These are phyloP conservation scores for Venustaconcha ellipsiformis DNA, from an alignment of 1,140 invertebrate genomes.

Conservation along the genomic window DNA sequence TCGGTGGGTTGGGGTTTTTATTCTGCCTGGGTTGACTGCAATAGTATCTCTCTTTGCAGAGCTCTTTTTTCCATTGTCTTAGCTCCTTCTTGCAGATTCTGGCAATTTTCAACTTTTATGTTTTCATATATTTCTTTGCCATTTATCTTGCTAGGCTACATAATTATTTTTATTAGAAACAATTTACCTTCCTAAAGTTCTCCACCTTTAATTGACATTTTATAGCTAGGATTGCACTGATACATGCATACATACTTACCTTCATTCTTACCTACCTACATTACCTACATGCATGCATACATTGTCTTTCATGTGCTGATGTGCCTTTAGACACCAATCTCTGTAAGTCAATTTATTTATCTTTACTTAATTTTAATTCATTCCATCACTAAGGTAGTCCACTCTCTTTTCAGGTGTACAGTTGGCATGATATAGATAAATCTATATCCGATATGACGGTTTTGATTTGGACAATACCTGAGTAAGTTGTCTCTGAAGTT, in stretches of 20 bases:
- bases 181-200: background rate
- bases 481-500: conserved; percentile 39
- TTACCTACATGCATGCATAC: too few relatives aligned
- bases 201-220: too few relatives aligned
- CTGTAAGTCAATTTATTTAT: background rate
- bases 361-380: background rate
- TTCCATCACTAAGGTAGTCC: background rate
- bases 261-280: too few relatives aligned
- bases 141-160: background rate
- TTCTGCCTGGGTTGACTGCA: too few relatives aligned
- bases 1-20: too few relatives aligned
- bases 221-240: too few relatives aligned
- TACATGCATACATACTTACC: too few relatives aligned
- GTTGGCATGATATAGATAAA: conserved; percentile 50
- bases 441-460: conserved; percentile 45
- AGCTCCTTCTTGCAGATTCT: background rate
- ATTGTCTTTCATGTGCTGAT: too few relatives aligned
- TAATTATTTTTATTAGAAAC: background rate
- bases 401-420: conserved; percentile 48
- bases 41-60: too few relatives aligned
- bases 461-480: conserved; percentile 52
- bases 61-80: too few relatives aligned
- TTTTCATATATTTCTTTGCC: background rate
- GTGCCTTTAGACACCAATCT: background rate
- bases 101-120: too few relatives aligned